phyloP scores from a whole-genome alignment of 2,797 vertebrate genomes.

The Paramormyrops hopkinsi region DNA sequence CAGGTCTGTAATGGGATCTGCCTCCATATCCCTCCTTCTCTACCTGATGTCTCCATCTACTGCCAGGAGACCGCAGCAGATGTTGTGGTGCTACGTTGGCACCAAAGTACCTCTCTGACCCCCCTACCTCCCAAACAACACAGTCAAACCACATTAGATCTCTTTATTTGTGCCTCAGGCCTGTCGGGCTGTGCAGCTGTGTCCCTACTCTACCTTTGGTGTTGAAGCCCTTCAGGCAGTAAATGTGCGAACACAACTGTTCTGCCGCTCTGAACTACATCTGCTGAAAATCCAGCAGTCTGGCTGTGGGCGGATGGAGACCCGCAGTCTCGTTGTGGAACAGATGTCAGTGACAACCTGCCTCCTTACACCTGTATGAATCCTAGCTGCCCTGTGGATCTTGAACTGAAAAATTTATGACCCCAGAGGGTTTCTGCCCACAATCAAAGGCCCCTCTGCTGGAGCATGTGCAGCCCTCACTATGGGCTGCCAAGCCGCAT shows the following conservation, averaged over 20 bases:
- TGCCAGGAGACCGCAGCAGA: slow-evolving; percentile 87
- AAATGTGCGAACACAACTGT: slow-evolving; percentile 71
- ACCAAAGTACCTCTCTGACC: slow-evolving; percentile 86
- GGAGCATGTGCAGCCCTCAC: slow-evolving; percentile 13
- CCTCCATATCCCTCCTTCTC: slow-evolving; percentile 62
- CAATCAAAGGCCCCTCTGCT: slow-evolving; percentile 61
- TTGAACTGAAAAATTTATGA: slow-evolving; percentile 72
- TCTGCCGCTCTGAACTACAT: slow-evolving; percentile 67
- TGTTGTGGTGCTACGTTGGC: slow-evolving; percentile 79
- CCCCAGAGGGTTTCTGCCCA: slow-evolving; percentile 63
- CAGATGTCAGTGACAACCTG: slow-evolving; percentile 85
- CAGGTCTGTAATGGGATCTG: slow-evolving; percentile 59
- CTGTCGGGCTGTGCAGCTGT: slow-evolving; percentile 86
- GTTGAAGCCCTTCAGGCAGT: slow-evolving; percentile 81
- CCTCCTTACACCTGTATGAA: slow-evolving; percentile 79
- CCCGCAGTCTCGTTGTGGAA: slow-evolving; percentile 56
- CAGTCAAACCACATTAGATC: slow-evolving; percentile 89
- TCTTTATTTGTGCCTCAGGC: slow-evolving; percentile 91
- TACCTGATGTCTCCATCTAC: slow-evolving; percentile 86
- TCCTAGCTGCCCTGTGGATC: slow-evolving; percentile 53
- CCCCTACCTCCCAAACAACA: slow-evolving; percentile 74
- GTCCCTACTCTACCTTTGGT: slow-evolving; percentile 87
- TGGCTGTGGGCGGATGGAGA: slow-evolving; percentile 58
- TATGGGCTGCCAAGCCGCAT: background rate
- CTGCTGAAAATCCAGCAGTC: slow-evolving; percentile 74